Evolutionary conservation across 2,113 vertebrate species (phyloP).

Genomic region (Catagonus wagneri): DNA sequence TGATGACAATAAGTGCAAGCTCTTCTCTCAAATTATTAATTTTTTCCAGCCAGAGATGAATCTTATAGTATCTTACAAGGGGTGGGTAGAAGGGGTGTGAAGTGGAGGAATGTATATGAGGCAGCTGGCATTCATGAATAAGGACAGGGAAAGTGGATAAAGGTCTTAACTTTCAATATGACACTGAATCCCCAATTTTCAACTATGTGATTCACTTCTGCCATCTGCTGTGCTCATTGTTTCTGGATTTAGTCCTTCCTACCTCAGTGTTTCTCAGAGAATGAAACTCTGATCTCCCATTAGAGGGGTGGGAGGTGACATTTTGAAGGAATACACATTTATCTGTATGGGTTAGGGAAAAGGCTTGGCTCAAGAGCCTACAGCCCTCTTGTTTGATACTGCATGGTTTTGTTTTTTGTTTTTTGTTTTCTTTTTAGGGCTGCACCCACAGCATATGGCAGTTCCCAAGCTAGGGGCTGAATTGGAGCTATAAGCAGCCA

Average conservation of each 20-base stretch:
- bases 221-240: neutral
- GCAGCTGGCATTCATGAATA: neutral
- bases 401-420: no score
- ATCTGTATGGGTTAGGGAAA: neutral
- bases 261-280: neutral
- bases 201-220: neutral
- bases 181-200: neutral
- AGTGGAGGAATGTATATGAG: neutral
- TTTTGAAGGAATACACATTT: neutral
- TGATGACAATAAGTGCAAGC: neutral
- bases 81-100: neutral
- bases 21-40: neutral
- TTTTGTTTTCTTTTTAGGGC: no score
- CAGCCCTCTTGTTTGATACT: neutral
- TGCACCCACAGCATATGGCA: no score
- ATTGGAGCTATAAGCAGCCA: no score
- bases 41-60: neutral
- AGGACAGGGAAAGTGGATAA: neutral
- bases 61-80: neutral
- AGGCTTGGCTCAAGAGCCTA: neutral
- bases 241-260: neutral
- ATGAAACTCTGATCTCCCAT: neutral
- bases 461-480: no score
- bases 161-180: neutral
- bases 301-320: neutral